phyloP scores from a whole-genome alignment of 2,888 invertebrate species.

The Dysmachus trigonus region DNA sequence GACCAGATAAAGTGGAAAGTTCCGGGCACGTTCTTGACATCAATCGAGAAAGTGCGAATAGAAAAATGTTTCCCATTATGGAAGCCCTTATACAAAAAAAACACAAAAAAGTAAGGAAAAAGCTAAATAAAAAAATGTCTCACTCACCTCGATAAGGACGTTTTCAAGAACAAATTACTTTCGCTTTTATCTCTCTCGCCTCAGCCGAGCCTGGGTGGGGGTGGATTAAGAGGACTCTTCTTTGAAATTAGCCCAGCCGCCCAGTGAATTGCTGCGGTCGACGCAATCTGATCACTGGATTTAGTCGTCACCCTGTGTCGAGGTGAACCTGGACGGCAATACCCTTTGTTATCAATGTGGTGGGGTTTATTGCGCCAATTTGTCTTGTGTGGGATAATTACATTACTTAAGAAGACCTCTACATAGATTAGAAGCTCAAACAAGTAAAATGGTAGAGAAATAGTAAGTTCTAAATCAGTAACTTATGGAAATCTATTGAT shows the following conservation, averaged over 20 bases:
- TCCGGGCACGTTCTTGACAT: slow-evolving; percentile 43
- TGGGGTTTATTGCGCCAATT: background rate
- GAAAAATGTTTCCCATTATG: slow-evolving; percentile 43
- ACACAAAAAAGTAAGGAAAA: slow-evolving; percentile 3
- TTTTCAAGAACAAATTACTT: background rate
- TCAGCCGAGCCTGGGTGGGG: background rate
- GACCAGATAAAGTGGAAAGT: slow-evolving; percentile 4
- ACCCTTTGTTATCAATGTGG: background rate
- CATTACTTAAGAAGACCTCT: background rate
- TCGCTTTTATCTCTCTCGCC: background rate
- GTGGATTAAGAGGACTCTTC: background rate
- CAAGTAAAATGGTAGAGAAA: too few relatives aligned
- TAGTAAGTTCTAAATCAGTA: too few relatives aligned
- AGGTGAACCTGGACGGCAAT: too few relatives aligned
- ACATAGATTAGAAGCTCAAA: background rate
- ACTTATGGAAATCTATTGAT: too few relatives aligned
- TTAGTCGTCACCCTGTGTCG: background rate
- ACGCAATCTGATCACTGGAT: background rate
- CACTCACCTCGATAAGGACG: slow-evolving; percentile 23
- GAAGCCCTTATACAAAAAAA: background rate
- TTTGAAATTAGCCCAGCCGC: background rate
- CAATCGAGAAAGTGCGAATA: slow-evolving; percentile 45
- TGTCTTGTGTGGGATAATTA: background rate
- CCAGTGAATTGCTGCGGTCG: background rate
- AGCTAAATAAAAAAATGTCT: background rate